Evolutionary conservation across 1,140 invertebrate species (phyloP), one percentile per base, ranked within the genome.

Genomic region (Penaeus japonicus): DNA sequence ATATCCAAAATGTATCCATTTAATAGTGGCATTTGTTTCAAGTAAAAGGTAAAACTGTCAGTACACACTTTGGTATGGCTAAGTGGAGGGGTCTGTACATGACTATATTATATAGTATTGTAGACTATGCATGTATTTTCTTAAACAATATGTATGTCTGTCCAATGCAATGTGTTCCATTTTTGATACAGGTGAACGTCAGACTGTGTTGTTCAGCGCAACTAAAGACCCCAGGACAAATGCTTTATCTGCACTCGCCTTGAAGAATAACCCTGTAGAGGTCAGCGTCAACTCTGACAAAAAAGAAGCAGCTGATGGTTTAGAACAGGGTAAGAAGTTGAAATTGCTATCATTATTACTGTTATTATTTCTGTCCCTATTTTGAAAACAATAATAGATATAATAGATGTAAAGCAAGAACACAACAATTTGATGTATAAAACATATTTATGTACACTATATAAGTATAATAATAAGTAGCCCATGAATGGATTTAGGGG

Each of bases 131-230:
- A 73, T 30, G 12, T 27, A 73, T 4, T 73, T 20, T 30, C 32
- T 73, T 73, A 18, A 73, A n/a, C n/a, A n/a, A n/a, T n/a, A n/a
- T n/a, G 24, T 27, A 27, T 0, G 15, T 17, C 27, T 32, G 27
- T 27, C 24, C 27, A 18, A 1, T 24, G 15, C 5, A 18, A 1
- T 73, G 18, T 5, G 15, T 73, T 30, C 17, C 20, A 4, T 27
- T 73, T 27, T 73, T 30, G 91, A 94, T 94, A 77, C 92, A 99
- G 97, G 98, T 94, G 95, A 96, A 82, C 94, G 99, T 89, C 98
- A 99, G 94, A 99, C 98, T 0, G 98, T 99, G 97, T 92, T 99
- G 55, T 99, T 99, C 92, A 99, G 98, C 93, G 99, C 99, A 0
- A 99, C 99, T 30, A 96, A 98, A 91, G 98, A 97, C 0, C 95